Evolutionary conservation across 2,888 invertebrate genomes (phyloP).

Genomic region (Nomada fucata): DNA sequence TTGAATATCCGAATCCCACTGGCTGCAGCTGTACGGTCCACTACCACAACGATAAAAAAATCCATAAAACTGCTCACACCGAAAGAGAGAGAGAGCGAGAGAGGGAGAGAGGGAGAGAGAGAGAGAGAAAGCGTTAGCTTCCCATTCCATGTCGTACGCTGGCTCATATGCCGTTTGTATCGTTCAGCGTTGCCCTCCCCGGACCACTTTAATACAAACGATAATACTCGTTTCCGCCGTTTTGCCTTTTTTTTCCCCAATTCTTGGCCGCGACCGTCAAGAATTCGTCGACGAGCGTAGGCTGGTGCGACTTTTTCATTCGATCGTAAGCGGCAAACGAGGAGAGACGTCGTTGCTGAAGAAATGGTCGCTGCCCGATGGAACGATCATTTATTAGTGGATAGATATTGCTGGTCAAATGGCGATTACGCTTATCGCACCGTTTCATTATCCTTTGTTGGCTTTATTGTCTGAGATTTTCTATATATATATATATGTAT

Average conservation of each 20-base stretch:
- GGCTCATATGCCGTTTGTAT: conserved; percentile 72
- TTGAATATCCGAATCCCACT: conserved; percentile 84
- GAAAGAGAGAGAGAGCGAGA: conserved; percentile 25
- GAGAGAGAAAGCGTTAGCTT: conserved; percentile 39
- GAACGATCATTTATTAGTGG: neutral
- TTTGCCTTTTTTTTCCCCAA: conserved; percentile 37
- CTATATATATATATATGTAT: too few species aligned
- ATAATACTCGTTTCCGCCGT: conserved; percentile 61
- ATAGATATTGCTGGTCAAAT: too few species aligned
- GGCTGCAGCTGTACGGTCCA: conserved; percentile 76
- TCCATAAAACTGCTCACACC: conserved; percentile 81
- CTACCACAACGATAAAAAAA: conserved; percentile 81
- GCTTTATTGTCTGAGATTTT: too few species aligned
- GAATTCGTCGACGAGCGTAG: conserved; percentile 8
- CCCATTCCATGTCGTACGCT: conserved; percentile 63
- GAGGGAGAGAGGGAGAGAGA: conserved; percentile 11
- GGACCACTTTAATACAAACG: conserved; percentile 66
- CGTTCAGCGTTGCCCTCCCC: conserved; percentile 66
- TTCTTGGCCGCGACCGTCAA: conserved; percentile 21
- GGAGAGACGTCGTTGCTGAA: too few species aligned
- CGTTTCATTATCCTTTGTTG: too few species aligned
- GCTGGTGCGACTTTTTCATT: conserved; percentile 18
- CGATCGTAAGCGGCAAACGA: too few species aligned
- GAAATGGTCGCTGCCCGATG: neutral
- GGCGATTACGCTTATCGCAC: too few species aligned